Evolutionary conservation across 2,888 invertebrate species (phyloP), one percentile per base, ranked within the genome.

Genomic region (Nebria brevicollis): DNA sequence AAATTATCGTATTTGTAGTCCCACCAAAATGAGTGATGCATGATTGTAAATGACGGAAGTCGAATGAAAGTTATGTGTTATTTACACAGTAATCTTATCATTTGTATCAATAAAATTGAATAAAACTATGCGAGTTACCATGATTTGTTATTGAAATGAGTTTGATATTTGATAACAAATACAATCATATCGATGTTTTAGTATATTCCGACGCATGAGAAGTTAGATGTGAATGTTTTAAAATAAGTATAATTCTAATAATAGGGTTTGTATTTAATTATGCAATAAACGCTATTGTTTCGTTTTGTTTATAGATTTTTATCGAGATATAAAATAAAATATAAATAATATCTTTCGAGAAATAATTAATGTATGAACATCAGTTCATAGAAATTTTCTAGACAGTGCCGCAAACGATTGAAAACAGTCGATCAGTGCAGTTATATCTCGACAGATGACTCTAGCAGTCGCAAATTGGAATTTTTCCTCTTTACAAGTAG

Each of bases 11-110:
- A 88, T 86, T 93, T 89, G 83, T 90, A 91, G 77, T 92, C 93
- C 88, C 93, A 93, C 93, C 93, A 94, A 90, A 93, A 93, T 88
- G 90, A 91, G 92, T 92, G 92, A 85, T 92, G 92, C 93, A 93
- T 93, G 87, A 6, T 72, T 54, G 2, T 1, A 54, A 13, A 11
- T 54, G 11, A 54, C 34, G 34, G 34, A 34, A 34, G 34, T 4
- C 34, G 1, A 34, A 34, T 34, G 34, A 34, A 34, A 1, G 34
- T 34, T 34, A 34, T 34, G 2, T 5, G 34, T 34, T 34, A 34
- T 34, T 34, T 34, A 34, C 13, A 54, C 54, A 11, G 13, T 54
- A 54, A 54, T 54, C 54, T 54, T 54, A 54, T 54, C 54, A 54
- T 54, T 54, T 34, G 34, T 34, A 34, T 34, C 34, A 34, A 34